Conservation (phyloP, 2,888 invertebrate species). For the Apamea monoglypha region DNA sequence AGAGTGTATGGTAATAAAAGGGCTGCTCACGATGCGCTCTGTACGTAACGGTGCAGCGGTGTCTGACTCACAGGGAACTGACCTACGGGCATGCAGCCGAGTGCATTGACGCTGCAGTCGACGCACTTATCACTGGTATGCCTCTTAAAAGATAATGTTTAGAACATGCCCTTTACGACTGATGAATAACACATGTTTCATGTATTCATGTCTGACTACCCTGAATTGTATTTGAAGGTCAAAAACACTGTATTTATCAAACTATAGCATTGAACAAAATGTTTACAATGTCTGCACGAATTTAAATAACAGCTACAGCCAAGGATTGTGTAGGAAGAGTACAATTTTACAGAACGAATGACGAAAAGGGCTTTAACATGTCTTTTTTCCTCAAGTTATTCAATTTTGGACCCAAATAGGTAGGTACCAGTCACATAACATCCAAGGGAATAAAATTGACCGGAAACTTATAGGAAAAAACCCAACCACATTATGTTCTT, state of each 20-base stretch:
- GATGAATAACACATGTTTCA: slow-evolving; percentile 88
- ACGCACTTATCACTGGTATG: slow-evolving; percentile 88
- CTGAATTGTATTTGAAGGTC: slow-evolving; percentile 80
- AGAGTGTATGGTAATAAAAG: slow-evolving; percentile 69
- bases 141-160: slow-evolving; percentile 88
- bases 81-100: slow-evolving; percentile 89
- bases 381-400: slow-evolving; percentile 46
- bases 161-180: slow-evolving; percentile 81
- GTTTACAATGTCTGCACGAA: slow-evolving; percentile 62
- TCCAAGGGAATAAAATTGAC: not conserved
- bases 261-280: slow-evolving; percentile 55
- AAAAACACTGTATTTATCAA: slow-evolving; percentile 74
- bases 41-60: slow-evolving; percentile 87
- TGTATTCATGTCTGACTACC: slow-evolving; percentile 80
- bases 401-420: slow-evolving; percentile 12
- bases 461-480: not conserved
- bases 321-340: slow-evolving; percentile 34
- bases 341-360: slow-evolving; percentile 22
- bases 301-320: slow-evolving; percentile 49
- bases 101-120: slow-evolving; percentile 88
- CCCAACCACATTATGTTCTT: not conserved
- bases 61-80: slow-evolving; percentile 90
- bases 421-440: not conserved
- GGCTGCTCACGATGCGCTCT: slow-evolving; percentile 82
- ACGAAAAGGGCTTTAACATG: not conserved